A percentile compares a stretch with the other conserved stretches of the same genome.
Evolutionary conservation across 1,140 invertebrate species (phyloP).

Genomic region (Trigoniulus corallinus): DNA sequence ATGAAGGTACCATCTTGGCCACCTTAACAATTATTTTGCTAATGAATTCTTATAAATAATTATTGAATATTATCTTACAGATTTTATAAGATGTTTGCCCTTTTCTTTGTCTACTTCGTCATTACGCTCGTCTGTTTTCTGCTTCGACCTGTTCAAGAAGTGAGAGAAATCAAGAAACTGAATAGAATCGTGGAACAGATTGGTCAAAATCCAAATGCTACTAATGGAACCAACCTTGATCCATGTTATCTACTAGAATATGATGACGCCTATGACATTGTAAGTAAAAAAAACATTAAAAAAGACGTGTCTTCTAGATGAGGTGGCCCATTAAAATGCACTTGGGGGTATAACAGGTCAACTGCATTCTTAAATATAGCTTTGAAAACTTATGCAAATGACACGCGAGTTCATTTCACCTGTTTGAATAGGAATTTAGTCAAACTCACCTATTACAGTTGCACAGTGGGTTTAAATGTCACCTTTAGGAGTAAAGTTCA

Average conservation of each 20-base stretch:
- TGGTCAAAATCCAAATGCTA: conserved; percentile 10
- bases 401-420: too few relatives aligned
- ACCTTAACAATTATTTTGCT: conserved; percentile 4
- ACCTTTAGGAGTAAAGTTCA: too few relatives aligned
- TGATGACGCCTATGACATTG: not conserved
- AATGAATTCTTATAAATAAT: conserved; percentile 33
- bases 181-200: conserved; percentile 16
- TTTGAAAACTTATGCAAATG: too few relatives aligned
- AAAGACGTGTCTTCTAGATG: too few relatives aligned
- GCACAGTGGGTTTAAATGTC: too few relatives aligned
- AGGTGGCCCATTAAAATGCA: too few relatives aligned
- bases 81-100: conserved; percentile 79
- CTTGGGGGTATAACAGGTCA: too few relatives aligned
- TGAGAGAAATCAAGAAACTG: conserved; percentile 5
- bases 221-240: conserved; percentile 15
- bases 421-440: too few relatives aligned
- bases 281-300: too few relatives aligned
- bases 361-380: too few relatives aligned
- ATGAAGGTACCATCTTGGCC: conserved; percentile 36
- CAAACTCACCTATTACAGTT: too few relatives aligned
- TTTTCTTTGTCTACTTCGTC: conserved; percentile 77
- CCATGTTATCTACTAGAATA: conserved; percentile 22
- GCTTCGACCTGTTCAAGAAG: conserved; percentile 52
- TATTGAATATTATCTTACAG: conserved; percentile 29
- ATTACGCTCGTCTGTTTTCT: conserved; percentile 73